Conservation (phyloP, 1,140 invertebrate genomes). For the Heliconius himera region DNA sequence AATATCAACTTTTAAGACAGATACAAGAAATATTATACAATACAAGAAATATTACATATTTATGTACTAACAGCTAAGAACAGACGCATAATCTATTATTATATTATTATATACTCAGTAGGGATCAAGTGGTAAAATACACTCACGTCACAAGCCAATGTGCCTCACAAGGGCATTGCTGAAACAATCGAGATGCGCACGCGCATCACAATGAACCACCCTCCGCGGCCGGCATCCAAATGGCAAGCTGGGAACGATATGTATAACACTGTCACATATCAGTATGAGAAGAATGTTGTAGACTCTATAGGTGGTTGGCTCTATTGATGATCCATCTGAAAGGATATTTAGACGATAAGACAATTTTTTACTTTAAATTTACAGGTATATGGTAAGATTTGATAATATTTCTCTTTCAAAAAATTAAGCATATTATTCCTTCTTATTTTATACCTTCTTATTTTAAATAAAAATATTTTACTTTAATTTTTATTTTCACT, state of each 20-base stretch:
- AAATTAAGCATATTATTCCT: too few species aligned
- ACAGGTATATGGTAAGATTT: not conserved
- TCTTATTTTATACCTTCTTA: too few species aligned
- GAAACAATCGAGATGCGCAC: constrained; percentile 29
- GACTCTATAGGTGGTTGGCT: not conserved
- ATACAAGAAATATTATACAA: too few species aligned
- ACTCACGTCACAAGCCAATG: constrained; percentile 27
- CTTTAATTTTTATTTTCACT: too few species aligned
- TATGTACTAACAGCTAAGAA: not conserved
- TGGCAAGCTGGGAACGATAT: constrained; percentile 41
- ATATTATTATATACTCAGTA: not conserved
- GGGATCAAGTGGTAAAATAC: constrained; percentile 27
- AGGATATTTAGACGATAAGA: not conserved
- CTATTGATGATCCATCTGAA: not conserved
- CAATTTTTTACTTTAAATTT: not conserved
- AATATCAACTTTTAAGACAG: not conserved
- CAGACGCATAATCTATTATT: not conserved
- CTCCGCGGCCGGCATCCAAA: constrained; percentile 49
- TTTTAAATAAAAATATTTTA: too few species aligned
- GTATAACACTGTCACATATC: constrained; percentile 37
- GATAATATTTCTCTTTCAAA: too few species aligned
- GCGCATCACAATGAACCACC: constrained; percentile 31
- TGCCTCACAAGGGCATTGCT: constrained; percentile 31
- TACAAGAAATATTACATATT: not conserved
- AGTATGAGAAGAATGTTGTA: not conserved